A percentile compares a stretch with the other conserved stretches of the same genome.
Conservation (phyloP, 2,888 invertebrate species). For the Ophioninae sp. region DNA sequence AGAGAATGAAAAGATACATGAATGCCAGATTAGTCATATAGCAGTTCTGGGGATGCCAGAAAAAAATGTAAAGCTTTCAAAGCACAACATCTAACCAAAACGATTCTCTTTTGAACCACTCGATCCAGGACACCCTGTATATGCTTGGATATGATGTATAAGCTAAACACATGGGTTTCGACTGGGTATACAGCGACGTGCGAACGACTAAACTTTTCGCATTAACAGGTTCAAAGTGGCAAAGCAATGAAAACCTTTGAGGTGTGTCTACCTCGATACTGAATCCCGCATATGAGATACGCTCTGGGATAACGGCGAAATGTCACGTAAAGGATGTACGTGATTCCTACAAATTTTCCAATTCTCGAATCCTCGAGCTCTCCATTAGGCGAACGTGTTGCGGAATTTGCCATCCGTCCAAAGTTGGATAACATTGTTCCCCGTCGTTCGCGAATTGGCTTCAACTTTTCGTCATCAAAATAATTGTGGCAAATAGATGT, state of each 20-base stretch:
- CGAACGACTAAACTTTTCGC: slow-evolving; percentile 66
- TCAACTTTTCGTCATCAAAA: neutral
- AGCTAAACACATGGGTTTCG: slow-evolving; percentile 47
- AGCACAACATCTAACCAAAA: too few relatives aligned
- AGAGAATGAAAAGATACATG: neutral
- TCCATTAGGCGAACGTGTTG: neutral
- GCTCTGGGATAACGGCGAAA: slow-evolving; percentile 33
- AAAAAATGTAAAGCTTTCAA: too few relatives aligned
- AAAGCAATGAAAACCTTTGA: slow-evolving; percentile 31
- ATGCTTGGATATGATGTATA: neutral
- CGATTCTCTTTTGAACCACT: too few relatives aligned
- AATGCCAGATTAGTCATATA: too few relatives aligned
- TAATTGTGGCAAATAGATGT: neutral
- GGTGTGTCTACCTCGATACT: slow-evolving; percentile 6
- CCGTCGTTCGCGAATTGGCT: neutral
- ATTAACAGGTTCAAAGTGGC: slow-evolving; percentile 54
- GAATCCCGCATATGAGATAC: slow-evolving; percentile 13
- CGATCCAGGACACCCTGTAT: neutral
- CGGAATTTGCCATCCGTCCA: slow-evolving; percentile 4
- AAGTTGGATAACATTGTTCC: neutral
- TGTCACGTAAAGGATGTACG: slow-evolving; percentile 53
- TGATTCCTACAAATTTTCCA: slow-evolving; percentile 40
- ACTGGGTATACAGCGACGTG: slow-evolving; percentile 59
- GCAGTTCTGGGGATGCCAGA: too few relatives aligned
- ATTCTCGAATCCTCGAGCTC: slow-evolving; percentile 1